Base-by-base conservation (phyloP, 2,888 invertebrate species). In the Nebria salina region DNA sequence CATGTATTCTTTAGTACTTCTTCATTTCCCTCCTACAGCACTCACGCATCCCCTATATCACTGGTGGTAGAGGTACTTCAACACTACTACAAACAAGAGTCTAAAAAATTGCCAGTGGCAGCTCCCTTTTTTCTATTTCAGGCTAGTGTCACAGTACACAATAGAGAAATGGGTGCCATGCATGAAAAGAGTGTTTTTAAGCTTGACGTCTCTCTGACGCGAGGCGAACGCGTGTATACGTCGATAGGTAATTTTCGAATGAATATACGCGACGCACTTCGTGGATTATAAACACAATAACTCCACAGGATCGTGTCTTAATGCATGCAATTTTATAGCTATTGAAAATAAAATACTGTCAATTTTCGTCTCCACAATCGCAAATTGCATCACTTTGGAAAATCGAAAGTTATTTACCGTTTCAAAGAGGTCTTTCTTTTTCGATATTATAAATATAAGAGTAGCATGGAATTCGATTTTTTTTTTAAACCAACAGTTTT, bases 81-180 rank as follows among this genome's bases (percentile, higher is more conserved):
- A 25, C 54, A 15, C 65, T 54, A 77, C 77, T 72, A 72, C 74
- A 75, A 34, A 79, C 79, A 75, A 79, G 79, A 79, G 74, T 20
- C 68, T 79, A 75, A 79, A 79, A 79, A 79, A 79, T 79, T 79
- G 75, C 79, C 72, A 25, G 54, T 79, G 68, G 74, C 72, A 25
- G 54, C 9, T 64, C 72, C 54, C 75, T 66, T 20, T 42, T 65
- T 65, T 64, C 76, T 65, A 26, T 65, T 25, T 54, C 76, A n/a
- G 42, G 4, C 34, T 15, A 25, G 64, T 70, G 68, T 68, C 68
- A 9, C 54, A 11, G 54, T 54, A 68, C 68, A 26, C 79, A 79
- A 79, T 79, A 66, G 65, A 68, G 54, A 43, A 77, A 75, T 79
- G 66, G 74, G 74, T 79, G 79, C 72, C 72, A 77, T 54, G 72